phyloP scores from a whole-genome alignment of 2,888 invertebrate genomes.

The Aproaerema taeniolella region DNA sequence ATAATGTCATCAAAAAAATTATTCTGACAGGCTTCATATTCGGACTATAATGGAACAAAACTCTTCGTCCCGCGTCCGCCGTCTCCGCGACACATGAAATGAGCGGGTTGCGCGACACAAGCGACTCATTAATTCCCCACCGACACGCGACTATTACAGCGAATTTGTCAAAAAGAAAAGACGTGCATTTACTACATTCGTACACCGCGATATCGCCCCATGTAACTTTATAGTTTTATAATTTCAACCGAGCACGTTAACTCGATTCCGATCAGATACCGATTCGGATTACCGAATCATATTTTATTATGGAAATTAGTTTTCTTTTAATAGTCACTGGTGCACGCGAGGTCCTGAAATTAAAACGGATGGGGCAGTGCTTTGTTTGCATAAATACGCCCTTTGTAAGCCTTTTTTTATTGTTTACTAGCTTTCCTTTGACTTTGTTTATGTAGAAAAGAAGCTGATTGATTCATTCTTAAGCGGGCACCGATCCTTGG shows the following conservation, averaged over 20 bases:
- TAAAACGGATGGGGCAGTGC: slow-evolving; percentile 34
- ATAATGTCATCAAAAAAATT: no score
- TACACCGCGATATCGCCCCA: slow-evolving; percentile 64
- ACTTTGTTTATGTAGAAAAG: no score
- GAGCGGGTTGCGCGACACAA: slow-evolving; percentile 67
- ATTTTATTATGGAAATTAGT: slow-evolving; percentile 72
- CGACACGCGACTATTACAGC: slow-evolving; percentile 69
- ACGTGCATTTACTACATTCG: no score
- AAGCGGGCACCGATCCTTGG: no score
- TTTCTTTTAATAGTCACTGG: slow-evolving; percentile 65
- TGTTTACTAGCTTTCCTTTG: no score
- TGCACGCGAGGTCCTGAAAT: slow-evolving; percentile 57
- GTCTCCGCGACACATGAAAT: slow-evolving; percentile 56
- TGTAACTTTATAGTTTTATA: slow-evolving; percentile 69
- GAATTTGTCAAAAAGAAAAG: slow-evolving; percentile 64
- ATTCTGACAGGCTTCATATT: no score
- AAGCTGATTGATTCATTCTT: no score
- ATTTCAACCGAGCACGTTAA: slow-evolving; percentile 67
- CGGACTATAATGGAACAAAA: no score
- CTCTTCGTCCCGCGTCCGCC: no score
- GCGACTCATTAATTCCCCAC: slow-evolving; percentile 67
- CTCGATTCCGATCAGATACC: slow-evolving; percentile 65
- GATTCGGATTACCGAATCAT: slow-evolving; percentile 49
- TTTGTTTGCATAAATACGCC: no score
- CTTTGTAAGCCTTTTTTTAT: no score